These are phyloP conservation scores for Pluvianellus socialis DNA, from an alignment of 2,113 vertebrate species.

Conservation along the genomic window DNA sequence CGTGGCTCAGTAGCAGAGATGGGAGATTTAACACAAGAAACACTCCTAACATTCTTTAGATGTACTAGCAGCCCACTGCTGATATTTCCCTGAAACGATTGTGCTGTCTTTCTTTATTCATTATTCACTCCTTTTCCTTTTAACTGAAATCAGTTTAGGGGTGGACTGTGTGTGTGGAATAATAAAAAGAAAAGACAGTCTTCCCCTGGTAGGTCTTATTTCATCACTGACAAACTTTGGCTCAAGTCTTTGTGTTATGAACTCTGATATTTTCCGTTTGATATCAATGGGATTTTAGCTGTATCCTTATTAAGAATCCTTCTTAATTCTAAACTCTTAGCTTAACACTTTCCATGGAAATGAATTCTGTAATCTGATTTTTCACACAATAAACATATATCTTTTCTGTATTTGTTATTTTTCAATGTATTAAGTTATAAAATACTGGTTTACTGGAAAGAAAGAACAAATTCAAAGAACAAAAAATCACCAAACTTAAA, in stretches of 20 bases:
- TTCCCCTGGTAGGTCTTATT: neutral
- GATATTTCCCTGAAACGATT: conserved; percentile 47
- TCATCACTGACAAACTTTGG: neutral
- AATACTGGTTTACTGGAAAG: neutral
- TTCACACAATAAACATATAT: neutral
- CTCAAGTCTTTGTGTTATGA: neutral
- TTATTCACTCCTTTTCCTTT: conserved; percentile 46
- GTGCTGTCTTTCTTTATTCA: conserved; percentile 16
- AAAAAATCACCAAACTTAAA: neutral
- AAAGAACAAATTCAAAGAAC: neutral
- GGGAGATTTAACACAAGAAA: conserved; percentile 38
- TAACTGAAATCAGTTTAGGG: conserved; percentile 34
- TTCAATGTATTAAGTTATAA: neutral
- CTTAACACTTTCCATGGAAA: neutral
- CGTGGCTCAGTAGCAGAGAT: conserved; percentile 26
- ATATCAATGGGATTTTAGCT: neutral
- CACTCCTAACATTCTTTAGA: conserved; percentile 44
- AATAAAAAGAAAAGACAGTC: neutral
- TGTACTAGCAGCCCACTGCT: neutral
- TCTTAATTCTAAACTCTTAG: neutral
- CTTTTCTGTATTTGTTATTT: neutral
- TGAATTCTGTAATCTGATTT: neutral
- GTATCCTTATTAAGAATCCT: neutral
- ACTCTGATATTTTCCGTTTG: neutral
- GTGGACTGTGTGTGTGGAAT: neutral